Evolutionary conservation across 2,113 vertebrate species (phyloP).

Genomic region (Equus quagga): DNA sequence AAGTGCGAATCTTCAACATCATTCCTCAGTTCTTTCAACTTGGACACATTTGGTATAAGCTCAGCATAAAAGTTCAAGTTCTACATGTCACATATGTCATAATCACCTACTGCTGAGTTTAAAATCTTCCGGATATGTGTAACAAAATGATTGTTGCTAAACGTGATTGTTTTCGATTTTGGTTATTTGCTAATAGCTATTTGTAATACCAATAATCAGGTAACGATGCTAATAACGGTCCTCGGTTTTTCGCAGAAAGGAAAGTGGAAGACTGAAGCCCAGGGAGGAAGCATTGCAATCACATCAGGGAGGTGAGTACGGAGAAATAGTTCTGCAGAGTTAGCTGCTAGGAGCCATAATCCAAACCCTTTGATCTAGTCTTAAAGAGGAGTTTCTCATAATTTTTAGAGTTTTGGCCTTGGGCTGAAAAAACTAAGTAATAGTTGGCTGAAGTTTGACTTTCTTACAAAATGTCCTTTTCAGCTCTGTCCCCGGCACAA

Average conservation of each 20-base stretch:
- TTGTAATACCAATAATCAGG: not conserved
- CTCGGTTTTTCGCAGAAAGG: not conserved
- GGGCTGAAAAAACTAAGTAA: not conserved
- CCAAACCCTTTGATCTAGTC: not conserved
- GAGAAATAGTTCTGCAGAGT: not conserved
- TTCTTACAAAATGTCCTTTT: conserved; percentile 15
- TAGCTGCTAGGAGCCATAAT: not conserved
- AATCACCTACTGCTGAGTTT: not conserved
- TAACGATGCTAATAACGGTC: not conserved
- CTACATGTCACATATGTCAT: not conserved
- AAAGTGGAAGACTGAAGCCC: not conserved
- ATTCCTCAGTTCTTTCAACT: not conserved
- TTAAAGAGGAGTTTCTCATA: conserved; percentile 21
- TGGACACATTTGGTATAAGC: not conserved
- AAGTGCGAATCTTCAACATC: not conserved
- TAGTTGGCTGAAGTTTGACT: not conserved
- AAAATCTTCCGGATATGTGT: not conserved
- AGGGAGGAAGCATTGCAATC: not conserved
- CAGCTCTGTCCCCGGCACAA: not conserved
- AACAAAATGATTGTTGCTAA: not conserved
- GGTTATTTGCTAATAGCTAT: not conserved
- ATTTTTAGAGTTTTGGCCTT: not conserved
- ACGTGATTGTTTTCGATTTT: not conserved
- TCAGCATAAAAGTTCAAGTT: not conserved
- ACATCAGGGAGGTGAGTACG: not conserved